phyloP scores from a whole-genome alignment of 1,140 invertebrate species.

The Caerostris extrusa region DNA sequence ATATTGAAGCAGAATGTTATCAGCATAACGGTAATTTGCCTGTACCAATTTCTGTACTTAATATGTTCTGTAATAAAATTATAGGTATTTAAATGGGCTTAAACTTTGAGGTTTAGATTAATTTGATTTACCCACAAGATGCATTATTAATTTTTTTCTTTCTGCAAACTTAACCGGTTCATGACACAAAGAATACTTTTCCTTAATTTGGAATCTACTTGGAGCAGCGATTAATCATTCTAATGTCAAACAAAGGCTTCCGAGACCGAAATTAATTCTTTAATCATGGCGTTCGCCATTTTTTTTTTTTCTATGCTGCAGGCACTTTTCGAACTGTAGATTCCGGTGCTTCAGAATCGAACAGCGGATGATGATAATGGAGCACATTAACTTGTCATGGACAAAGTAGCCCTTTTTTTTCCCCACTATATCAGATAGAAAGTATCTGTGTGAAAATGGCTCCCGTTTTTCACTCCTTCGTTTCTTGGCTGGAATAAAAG shows the following conservation, averaged over 20 bases:
- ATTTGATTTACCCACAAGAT: too few species aligned
- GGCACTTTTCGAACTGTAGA: background rate
- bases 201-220: background rate
- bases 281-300: background rate
- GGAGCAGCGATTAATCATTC: background rate
- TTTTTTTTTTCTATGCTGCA: background rate
- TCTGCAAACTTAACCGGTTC: background rate
- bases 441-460: background rate
- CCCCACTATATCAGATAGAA: background rate
- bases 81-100: too few species aligned
- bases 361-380: slow-evolving; percentile 2
- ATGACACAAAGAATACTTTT: background rate
- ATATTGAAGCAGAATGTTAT: too few species aligned
- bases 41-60: too few species aligned
- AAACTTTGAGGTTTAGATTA: too few species aligned
- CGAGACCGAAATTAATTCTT: slow-evolving; percentile 28
- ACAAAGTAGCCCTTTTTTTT: background rate
- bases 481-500: background rate
- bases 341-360: slow-evolving; percentile 1
- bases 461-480: background rate
- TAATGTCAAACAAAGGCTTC: slow-evolving; percentile 35
- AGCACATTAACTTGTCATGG: slow-evolving; percentile 8
- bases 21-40: too few species aligned
- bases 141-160: too few species aligned
- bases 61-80: too few species aligned